Evolutionary conservation across 2,797 vertebrate species (phyloP).

Genomic region (Pangasius larnaudii): DNA sequence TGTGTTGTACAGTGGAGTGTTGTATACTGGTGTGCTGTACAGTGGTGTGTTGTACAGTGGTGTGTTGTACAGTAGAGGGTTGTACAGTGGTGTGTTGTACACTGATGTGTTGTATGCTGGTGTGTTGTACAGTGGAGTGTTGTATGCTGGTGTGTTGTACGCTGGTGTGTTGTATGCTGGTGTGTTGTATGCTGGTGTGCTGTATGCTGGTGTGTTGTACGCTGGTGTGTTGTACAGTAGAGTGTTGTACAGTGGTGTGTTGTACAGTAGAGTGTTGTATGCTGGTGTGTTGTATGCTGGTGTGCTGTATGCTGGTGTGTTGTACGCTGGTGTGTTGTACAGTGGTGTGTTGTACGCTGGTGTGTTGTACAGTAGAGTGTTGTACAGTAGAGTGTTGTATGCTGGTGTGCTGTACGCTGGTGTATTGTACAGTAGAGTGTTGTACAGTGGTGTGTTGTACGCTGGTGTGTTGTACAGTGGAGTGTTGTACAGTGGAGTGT

Average conservation of each 20-base stretch:
- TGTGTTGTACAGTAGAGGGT: background rate
- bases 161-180: background rate
- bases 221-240: background rate
- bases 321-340: background rate
- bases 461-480: too few relatives aligned
- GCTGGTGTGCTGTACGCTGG: too few relatives aligned
- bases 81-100: background rate
- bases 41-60: background rate
- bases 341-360: too few relatives aligned
- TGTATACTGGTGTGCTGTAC: background rate
- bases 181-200: background rate
- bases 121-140: background rate
- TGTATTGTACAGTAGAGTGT: too few relatives aligned
- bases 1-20: background rate
- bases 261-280: too few relatives aligned
- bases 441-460: too few relatives aligned
- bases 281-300: too few relatives aligned
- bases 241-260: background rate
- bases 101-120: background rate
- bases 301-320: background rate
- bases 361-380: too few relatives aligned
- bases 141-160: background rate
- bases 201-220: background rate
- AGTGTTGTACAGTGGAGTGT: too few relatives aligned
- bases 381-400: too few relatives aligned